Base-by-base conservation (phyloP, 2,113 vertebrate species). In the Progne subis region DNA sequence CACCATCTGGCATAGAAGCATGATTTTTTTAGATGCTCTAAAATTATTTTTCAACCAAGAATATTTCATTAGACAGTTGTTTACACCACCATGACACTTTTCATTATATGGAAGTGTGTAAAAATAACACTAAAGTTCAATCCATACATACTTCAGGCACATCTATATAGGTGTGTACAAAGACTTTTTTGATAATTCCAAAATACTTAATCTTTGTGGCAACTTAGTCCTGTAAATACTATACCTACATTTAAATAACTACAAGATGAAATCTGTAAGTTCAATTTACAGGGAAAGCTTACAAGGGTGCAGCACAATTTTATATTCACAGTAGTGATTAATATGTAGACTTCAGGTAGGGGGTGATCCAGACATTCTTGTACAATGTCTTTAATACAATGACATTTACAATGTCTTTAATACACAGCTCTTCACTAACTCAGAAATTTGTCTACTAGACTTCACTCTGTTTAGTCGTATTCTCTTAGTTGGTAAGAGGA, bases 21-120 rank as follows among this genome's bases (percentile, higher is more conserved):
- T 25, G 17, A 26, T 84, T 25, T 79, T 86, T 94, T 83, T 16
- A 88, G 44, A 52, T 63, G 32, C 10, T 87, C 59, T 88, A 81
- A 96, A 90, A 85, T 93, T 65, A 74, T 85, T 92, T 91, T 34
- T 70, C 47, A 94, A 19, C 9, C 8, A 67, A 90, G 43, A 85
- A 34, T 74, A 56, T 86, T 85, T 83, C 18, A 50, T 86, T 86
- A 82, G 46, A 23, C 87, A 60, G 15, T 21, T 82, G 47, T 76
- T 90, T 80, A 67, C 19, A 12, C 4, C 64, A 18, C 47, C 23
- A 24, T 49, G 18, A 69, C 39, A 49, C 5, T 60, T 31, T 78
- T 77, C 19, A 56, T 61, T 39, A 53, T 37, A 63, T 55, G 14
- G 26, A 82, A 61, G 14, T 56, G 13, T 69, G 43, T 20, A 52